phyloP scores from a whole-genome alignment of 1,140 invertebrate genomes.

The Hypsibius dujardini region DNA sequence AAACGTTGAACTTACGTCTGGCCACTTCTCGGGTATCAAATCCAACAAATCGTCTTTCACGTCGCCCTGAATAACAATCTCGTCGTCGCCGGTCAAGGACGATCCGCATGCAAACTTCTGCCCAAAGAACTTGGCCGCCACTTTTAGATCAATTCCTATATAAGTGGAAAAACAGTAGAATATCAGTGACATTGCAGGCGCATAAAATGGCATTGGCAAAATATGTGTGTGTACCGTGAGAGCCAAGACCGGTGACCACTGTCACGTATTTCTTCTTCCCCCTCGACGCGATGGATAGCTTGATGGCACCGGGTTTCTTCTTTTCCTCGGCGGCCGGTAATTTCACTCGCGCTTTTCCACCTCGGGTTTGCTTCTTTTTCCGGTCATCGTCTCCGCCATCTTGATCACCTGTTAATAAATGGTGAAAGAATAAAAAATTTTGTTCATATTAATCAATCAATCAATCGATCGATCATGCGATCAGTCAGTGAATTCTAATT shows the following conservation, averaged over 20 bases:
- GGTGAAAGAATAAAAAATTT: too few relatives aligned
- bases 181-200: background rate
- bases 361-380: constrained; percentile 75
- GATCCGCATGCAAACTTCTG: constrained; percentile 95
- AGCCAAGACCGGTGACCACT: constrained; percentile 39
- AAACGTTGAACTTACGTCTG: constrained; percentile 44
- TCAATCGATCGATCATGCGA: too few relatives aligned
- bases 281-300: constrained; percentile 70
- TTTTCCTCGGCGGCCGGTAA: constrained; percentile 54
- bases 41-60: constrained; percentile 94
- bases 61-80: constrained; percentile 96
- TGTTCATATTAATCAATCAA: too few relatives aligned
- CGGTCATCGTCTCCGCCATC: constrained; percentile 50
- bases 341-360: constrained; percentile 71
- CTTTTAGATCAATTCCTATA: constrained; percentile 87
- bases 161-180: constrained; percentile 23
- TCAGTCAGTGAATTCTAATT: too few relatives aligned
- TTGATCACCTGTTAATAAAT: too few relatives aligned
- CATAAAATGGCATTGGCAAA: constrained; percentile 17
- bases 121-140: constrained; percentile 92
- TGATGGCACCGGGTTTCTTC: constrained; percentile 51
- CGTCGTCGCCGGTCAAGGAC: constrained; percentile 92
- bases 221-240: constrained; percentile 14
- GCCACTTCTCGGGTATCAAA: constrained; percentile 92
- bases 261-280: constrained; percentile 98